Base-by-base conservation (phyloP, 2,888 invertebrate genomes). In the Trissolcus brochymenae region DNA sequence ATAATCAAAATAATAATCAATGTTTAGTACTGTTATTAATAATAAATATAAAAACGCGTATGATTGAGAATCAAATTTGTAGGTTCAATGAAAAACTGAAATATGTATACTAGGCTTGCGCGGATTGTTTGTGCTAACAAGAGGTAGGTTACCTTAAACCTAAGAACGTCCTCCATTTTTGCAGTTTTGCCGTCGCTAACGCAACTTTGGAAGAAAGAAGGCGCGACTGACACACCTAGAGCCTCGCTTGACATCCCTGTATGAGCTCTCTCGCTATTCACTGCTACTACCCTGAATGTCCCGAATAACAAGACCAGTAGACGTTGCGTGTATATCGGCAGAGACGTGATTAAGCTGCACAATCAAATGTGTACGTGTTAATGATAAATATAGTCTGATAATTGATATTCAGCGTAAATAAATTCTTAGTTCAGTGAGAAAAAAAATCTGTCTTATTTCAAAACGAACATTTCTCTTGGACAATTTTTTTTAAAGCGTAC, bases 221-320 rank as follows among this genome's bases (percentile, higher is more conserved):
- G 98, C 64, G 98, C 98, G 57, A 98, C 98, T 49, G 96, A 96
- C 85, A 98, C 97, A 79, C 97, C 97, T 82, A 98, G 91, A 50
- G 98, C 97, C 90, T 98, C 97, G 83, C 97, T 96, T 82, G 96
- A 96, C 98, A 98, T 98, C 83, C 96, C 96, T 65, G 97, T 97
- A 84, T 94, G 93, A 84, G 95, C 95, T 89, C 95, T 93, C 82
- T 96, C 96, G 84, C 96, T 95, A 89, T 96, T 96, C 82, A 96
- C 96, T 19, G 97, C 96, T 89, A 98, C 97, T 82, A 97, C 96
- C 84, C 97, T 94, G 91, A 98, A 99, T 85, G 98, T 99, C 82
- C 99, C 99, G 90, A 99, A 98, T 78, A 99, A 92, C 82, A 99
- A 92, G 84, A 98, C 98, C 87, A 99, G 90, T 82, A 99, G 91